phyloP scores from a whole-genome alignment of 2,113 vertebrate genomes.

The Neolamprologus ventralis region DNA sequence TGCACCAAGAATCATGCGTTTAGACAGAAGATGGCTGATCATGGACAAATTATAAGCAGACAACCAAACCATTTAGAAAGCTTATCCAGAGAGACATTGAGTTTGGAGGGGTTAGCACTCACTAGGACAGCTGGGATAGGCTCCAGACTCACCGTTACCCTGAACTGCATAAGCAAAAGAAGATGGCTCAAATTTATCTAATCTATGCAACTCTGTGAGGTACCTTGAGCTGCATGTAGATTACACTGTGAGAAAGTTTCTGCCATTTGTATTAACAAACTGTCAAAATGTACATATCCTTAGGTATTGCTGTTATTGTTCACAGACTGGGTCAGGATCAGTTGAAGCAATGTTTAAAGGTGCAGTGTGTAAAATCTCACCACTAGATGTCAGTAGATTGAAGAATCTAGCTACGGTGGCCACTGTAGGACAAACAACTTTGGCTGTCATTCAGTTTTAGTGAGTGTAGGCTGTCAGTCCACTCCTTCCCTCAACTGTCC shows the following conservation, averaged over 20 bases:
- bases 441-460: neutral
- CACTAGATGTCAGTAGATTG: neutral
- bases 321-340: neutral
- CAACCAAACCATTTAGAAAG: neutral
- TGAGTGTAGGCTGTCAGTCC: neutral
- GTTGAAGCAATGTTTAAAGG: neutral
- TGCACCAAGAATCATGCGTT: accelerated
- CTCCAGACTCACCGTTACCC: neutral
- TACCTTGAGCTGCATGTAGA: neutral
- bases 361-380: neutral
- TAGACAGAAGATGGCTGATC: neutral
- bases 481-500: neutral
- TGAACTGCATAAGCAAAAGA: neutral
- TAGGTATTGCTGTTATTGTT: neutral
- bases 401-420: neutral
- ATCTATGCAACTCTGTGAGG: neutral
- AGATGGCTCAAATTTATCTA: neutral
- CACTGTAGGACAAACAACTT: neutral
- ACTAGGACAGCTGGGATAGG: neutral
- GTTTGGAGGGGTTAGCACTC: neutral
- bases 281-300: neutral
- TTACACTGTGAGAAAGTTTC: neutral
- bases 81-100: neutral
- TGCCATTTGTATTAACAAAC: neutral
- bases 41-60: neutral